Percentiles rank a stretch among this genome's conserved stretches.
These are phyloP conservation scores for Cephalopholis sonnerati DNA, from an alignment of 2,113 vertebrate genomes.

Conservation along the genomic window DNA sequence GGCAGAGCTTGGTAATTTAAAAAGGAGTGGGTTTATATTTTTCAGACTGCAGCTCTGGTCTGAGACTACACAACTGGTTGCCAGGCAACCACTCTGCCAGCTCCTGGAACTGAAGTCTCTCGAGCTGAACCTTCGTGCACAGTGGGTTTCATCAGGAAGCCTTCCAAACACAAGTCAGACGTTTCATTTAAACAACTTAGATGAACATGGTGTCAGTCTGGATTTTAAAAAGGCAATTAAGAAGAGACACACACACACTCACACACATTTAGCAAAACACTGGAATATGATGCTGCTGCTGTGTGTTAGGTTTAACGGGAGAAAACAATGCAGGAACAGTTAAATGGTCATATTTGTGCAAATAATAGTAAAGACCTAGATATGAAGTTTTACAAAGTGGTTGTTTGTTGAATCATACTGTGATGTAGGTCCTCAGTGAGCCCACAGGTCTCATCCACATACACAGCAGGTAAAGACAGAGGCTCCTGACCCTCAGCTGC, in stretches of 20 bases:
- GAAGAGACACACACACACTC: not conserved
- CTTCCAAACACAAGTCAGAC: conserved; percentile 39
- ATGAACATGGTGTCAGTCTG: conserved; percentile 19
- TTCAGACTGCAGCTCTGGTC: conserved; percentile 46
- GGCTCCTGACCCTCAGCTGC: no score
- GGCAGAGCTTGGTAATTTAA: conserved; percentile 25
- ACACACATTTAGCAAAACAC: not conserved
- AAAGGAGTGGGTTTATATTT: conserved; percentile 44
- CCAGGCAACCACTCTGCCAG: conserved; percentile 64
- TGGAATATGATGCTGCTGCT: not conserved
- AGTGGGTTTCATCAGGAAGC: conserved; percentile 40
- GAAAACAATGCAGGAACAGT: no score
- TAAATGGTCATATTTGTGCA: no score
- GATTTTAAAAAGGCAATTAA: conserved; percentile 13
- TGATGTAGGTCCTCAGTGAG: no score
- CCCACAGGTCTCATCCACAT: no score
- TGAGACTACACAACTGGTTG: conserved; percentile 65
- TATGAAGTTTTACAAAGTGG: no score
- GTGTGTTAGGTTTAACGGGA: not conserved
- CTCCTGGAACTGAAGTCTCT: conserved; percentile 39
- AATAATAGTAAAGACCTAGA: no score
- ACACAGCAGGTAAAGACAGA: no score
- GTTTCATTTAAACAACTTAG: conserved; percentile 27
- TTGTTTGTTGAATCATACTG: no score
- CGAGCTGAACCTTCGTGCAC: conserved; percentile 36